phyloP scores from a whole-genome alignment of 1,140 invertebrate genomes.

The Brachystomella parvula region DNA sequence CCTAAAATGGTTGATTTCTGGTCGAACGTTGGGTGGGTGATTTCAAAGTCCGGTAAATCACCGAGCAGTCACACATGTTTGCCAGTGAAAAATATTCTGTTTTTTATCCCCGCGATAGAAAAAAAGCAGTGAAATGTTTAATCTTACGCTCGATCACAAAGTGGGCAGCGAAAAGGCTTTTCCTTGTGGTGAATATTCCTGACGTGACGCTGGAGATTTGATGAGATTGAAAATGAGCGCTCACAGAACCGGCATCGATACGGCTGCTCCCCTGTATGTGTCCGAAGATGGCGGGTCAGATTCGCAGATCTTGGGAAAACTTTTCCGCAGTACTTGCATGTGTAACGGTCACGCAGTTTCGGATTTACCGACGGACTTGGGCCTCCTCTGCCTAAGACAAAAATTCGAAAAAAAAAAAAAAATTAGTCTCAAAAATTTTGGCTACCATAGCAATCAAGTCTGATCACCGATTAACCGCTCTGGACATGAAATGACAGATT shows the following conservation, averaged over 20 bases:
- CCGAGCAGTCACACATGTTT: too few relatives aligned
- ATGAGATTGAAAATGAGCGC: conserved; percentile 95
- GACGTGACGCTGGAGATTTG: conserved; percentile 96
- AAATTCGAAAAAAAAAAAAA: too few relatives aligned
- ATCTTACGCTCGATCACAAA: conserved; percentile 77
- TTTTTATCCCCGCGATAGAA: too few relatives aligned
- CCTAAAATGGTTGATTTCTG: too few relatives aligned
- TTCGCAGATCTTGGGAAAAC: conserved; percentile 96
- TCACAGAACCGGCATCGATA: conserved; percentile 99
- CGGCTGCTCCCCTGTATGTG: conserved; percentile 96
- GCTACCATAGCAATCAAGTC: too few relatives aligned
- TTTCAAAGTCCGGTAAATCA: too few relatives aligned
- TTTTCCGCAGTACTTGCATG: conserved; percentile 90
- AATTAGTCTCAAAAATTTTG: too few relatives aligned
- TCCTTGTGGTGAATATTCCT: conserved; percentile 96
- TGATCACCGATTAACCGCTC: too few relatives aligned
- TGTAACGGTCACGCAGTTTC: conserved; percentile 80
- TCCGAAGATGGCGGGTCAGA: conserved; percentile 88
- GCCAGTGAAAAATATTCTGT: too few relatives aligned
- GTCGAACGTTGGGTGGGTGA: too few relatives aligned
- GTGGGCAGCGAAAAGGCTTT: conserved; percentile 38
- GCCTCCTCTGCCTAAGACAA: not conserved
- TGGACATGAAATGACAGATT: too few relatives aligned
- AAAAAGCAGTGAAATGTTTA: too few relatives aligned
- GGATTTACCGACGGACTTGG: not conserved